Percentiles rank a stretch among this genome's conserved stretches.
Conservation (phyloP, 2,888 invertebrate species). For the Trachelus troglodyta region DNA sequence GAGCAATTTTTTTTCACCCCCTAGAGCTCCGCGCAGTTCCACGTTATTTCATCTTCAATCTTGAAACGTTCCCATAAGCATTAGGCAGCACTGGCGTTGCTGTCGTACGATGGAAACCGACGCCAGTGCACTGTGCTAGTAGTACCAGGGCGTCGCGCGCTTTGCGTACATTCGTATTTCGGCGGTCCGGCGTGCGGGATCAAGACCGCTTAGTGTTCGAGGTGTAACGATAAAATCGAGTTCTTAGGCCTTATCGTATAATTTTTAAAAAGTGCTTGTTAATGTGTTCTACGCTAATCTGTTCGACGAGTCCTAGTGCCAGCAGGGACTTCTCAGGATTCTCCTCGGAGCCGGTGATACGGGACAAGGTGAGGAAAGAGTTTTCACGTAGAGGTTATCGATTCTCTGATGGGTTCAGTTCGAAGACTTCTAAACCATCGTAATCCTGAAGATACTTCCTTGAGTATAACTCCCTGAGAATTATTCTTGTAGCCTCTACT, state of each 20-base stretch:
- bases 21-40: neutral
- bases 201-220: neutral
- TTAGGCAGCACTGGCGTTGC: neutral
- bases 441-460: neutral
- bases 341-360: neutral
- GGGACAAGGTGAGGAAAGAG: neutral
- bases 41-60: neutral
- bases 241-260: neutral
- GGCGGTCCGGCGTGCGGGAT: constrained; percentile 1
- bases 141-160: neutral
- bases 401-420: neutral
- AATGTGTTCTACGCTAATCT: neutral
- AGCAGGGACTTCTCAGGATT: neutral
- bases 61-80: neutral
- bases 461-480: neutral
- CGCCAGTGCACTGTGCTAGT: neutral
- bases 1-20: neutral
- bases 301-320: neutral
- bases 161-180: constrained; percentile 3
- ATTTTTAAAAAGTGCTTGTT: neutral
- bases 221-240: neutral
- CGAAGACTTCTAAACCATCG: neutral
- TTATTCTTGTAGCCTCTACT: neutral
- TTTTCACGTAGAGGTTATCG: neutral
- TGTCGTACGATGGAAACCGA: neutral